Conservation (phyloP, 2,113 vertebrate species). For the Zosterops hypoxanthus region DNA sequence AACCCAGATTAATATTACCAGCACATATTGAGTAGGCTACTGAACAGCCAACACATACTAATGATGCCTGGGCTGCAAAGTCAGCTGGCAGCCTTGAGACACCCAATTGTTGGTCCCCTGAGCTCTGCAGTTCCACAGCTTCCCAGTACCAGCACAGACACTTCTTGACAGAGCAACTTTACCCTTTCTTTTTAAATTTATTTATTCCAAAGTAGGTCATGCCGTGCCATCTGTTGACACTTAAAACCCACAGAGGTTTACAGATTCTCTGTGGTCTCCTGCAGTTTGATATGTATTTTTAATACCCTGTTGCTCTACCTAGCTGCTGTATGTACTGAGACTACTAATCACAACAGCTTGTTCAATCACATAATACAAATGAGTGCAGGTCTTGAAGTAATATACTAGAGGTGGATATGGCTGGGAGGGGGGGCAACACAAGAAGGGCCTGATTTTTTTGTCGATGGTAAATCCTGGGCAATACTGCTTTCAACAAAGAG, state of each 20-base stretch:
- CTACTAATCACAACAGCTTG: not conserved
- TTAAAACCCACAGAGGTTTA: not conserved
- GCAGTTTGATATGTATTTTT: not conserved
- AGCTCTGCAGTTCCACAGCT: not conserved
- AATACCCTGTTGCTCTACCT: not conserved
- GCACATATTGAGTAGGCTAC: slow-evolving; percentile 46
- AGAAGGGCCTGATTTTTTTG: not conserved
- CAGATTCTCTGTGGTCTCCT: not conserved
- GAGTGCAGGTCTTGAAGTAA: not conserved
- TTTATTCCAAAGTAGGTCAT: slow-evolving; percentile 28
- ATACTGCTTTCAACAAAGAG: not conserved
- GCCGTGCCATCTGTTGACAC: not conserved
- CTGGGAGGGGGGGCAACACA: not conserved
- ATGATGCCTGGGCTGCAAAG: not conserved
- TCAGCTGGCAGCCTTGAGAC: not conserved
- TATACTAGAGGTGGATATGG: not conserved
- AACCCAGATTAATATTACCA: slow-evolving; percentile 25
- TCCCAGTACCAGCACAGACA: not conserved
- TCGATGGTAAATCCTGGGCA: not conserved
- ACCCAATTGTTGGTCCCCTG: not conserved
- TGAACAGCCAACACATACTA: slow-evolving; percentile 41
- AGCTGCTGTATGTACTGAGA: not conserved
- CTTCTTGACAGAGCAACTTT: not conserved
- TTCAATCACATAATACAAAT: not conserved
- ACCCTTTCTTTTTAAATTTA: not conserved